A percentile compares a stretch with the other conserved stretches of the same genome.
phyloP scores from a whole-genome alignment of 2,888 invertebrate species.

The Falcaria lacertinaria region DNA sequence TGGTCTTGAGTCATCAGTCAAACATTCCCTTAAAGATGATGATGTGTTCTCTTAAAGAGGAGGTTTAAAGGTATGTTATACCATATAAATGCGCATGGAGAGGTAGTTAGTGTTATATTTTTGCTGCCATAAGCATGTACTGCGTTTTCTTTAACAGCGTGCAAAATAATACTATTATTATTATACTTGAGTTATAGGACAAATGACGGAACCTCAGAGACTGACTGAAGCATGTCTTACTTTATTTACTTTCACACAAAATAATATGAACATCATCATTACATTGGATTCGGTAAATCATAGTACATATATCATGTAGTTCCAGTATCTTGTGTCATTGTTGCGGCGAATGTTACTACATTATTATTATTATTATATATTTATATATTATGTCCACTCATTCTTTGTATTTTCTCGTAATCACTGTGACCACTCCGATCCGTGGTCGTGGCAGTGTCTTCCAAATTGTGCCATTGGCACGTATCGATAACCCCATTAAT shows the following conservation, averaged over 20 bases:
- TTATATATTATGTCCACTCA: slow-evolving; percentile 25
- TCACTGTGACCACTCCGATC: slow-evolving; percentile 40
- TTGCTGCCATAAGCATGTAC: slow-evolving; percentile 34
- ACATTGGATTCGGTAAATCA: slow-evolving; percentile 27
- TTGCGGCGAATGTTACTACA: slow-evolving; percentile 10
- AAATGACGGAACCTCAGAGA: slow-evolving; percentile 22
- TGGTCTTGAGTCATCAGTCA: too few species aligned
- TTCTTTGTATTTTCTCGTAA: slow-evolving; percentile 30
- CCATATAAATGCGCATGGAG: slow-evolving; percentile 33
- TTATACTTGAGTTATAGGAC: neutral
- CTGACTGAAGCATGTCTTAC: slow-evolving; percentile 62
- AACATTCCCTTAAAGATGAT: too few species aligned
- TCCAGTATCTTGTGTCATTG: slow-evolving; percentile 9
- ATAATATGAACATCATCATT: slow-evolving; percentile 21
- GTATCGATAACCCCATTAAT: slow-evolving; percentile 43
- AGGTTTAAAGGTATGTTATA: too few species aligned
- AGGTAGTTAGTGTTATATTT: slow-evolving; percentile 29
- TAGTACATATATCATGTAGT: slow-evolving; percentile 13
- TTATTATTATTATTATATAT: slow-evolving; percentile 23
- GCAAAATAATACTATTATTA: slow-evolving; percentile 12
- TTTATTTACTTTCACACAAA: slow-evolving; percentile 21
- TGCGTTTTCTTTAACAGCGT: slow-evolving; percentile 32
- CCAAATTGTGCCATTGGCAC: slow-evolving; percentile 43
- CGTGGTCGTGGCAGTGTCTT: slow-evolving; percentile 55
- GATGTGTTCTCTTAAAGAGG: too few species aligned